Conservation (phyloP, 1,140 invertebrate genomes). For the Mactra quadrangularis region DNA sequence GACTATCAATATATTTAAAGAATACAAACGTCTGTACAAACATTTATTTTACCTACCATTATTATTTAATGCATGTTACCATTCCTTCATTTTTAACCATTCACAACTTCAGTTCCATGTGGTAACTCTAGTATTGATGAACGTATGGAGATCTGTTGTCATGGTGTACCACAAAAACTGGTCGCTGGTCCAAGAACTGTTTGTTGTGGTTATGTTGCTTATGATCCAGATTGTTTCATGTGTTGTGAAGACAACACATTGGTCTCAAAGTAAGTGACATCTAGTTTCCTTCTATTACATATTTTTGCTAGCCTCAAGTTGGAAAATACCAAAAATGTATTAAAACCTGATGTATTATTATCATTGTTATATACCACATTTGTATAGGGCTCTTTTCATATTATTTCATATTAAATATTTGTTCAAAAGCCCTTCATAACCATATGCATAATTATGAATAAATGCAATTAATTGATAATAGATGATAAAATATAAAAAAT, state of each 20-base stretch:
- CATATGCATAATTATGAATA: too few relatives aligned
- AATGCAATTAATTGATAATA: too few relatives aligned
- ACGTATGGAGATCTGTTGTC: slow-evolving; percentile 38
- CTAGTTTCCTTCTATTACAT: not conserved
- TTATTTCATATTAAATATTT: too few relatives aligned
- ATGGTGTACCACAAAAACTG: slow-evolving; percentile 21
- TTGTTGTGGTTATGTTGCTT: slow-evolving; percentile 46
- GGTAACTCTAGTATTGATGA: slow-evolving; percentile 50
- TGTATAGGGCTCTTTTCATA: too few relatives aligned
- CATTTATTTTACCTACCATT: too few relatives aligned
- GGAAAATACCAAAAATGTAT: not conserved
- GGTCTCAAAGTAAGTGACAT: slow-evolving; percentile 23
- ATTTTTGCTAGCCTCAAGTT: not conserved
- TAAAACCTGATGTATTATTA: not conserved
- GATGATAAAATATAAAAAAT: too few relatives aligned
- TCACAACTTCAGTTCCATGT: slow-evolving; percentile 31
- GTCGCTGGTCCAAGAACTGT: slow-evolving; percentile 30
- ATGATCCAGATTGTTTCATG: slow-evolving; percentile 51
- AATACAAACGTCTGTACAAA: too few relatives aligned
- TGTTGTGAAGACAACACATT: slow-evolving; percentile 45
- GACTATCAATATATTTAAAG: too few relatives aligned
- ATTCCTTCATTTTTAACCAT: too few relatives aligned
- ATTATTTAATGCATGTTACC: too few relatives aligned
- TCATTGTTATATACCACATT: too few relatives aligned
- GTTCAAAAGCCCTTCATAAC: too few relatives aligned